Percentiles rank a stretch among this genome's conserved stretches.
These are phyloP conservation scores for Taphrorychus bicolor DNA, from an alignment of 2,888 invertebrate species.

Conservation along the genomic window DNA sequence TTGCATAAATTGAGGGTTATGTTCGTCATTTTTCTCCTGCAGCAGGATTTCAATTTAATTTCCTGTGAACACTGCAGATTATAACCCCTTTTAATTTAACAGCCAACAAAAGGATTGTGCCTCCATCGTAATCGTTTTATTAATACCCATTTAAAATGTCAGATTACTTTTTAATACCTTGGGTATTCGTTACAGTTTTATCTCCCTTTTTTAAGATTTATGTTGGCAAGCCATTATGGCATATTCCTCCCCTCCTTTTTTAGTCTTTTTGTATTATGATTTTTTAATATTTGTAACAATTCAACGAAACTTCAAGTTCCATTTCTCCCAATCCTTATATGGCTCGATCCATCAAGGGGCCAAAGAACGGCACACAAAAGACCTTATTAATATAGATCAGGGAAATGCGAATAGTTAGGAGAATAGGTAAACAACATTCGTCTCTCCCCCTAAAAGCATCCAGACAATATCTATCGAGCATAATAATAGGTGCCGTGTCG, in stretches of 20 bases:
- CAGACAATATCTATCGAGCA: conserved; percentile 8
- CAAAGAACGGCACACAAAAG: conserved; percentile 14
- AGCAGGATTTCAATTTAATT: conserved; percentile 34
- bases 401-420: conserved; percentile 10
- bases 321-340: conserved; percentile 21
- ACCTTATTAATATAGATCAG: conserved; percentile 26
- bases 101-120: conserved; percentile 30
- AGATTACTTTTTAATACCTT: conserved; percentile 31
- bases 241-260: no score
- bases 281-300: no score
- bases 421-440: conserved; percentile 25
- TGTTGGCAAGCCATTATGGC: background rate
- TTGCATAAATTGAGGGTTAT: conserved; percentile 15
- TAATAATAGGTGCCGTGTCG: background rate
- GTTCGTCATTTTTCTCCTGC: conserved; percentile 32
- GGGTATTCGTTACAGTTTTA: background rate
- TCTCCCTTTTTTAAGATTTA: background rate
- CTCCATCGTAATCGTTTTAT: conserved; percentile 32
- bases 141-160: conserved; percentile 27
- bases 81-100: conserved; percentile 36
- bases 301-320: conserved; percentile 18
- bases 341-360: conserved; percentile 30
- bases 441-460: conserved; percentile 7
- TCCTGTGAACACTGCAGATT: conserved; percentile 38
- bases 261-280: no score